Evolutionary conservation across 2,888 invertebrate species (phyloP).

Genomic region (Palloptera scutellata): DNA sequence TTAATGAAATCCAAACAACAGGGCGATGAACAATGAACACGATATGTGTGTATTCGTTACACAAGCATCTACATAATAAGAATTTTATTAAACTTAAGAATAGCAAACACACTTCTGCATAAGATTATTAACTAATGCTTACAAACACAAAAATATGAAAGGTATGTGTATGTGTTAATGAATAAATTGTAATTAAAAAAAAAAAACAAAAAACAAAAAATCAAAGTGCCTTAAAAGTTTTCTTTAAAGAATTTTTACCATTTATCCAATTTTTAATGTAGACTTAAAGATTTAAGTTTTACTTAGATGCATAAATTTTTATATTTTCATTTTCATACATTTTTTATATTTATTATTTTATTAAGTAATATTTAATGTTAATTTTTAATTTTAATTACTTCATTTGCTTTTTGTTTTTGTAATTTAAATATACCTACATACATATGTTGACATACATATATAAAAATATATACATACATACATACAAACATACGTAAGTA

Average conservation of each 20-base stretch:
- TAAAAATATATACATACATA: not conserved
- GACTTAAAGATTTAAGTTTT: no score
- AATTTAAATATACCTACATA: not conserved
- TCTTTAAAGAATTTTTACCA: conserved; percentile 18
- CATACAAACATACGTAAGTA: not conserved
- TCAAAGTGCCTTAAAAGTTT: conserved; percentile 42
- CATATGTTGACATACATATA: not conserved
- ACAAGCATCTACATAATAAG: no score
- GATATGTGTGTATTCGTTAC: no score
- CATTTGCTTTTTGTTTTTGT: no score
- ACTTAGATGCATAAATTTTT: not conserved
- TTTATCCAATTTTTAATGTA: no score
- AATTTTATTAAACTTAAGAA: no score
- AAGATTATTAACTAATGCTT: no score
- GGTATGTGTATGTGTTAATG: conserved; percentile 19
- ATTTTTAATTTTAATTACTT: conserved; percentile 5
- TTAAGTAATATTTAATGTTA: not conserved
- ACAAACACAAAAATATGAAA: not conserved
- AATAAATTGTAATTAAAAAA: conserved; percentile 34
- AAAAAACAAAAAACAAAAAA: conserved; percentile 1
- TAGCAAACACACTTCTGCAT: no score
- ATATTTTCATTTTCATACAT: not conserved
- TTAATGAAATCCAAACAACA: no score
- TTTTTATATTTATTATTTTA: not conserved
- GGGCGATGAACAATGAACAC: no score